These are phyloP conservation scores for Gulo gulo DNA, from an alignment of 2,113 vertebrate genomes.

Conservation along the genomic window DNA sequence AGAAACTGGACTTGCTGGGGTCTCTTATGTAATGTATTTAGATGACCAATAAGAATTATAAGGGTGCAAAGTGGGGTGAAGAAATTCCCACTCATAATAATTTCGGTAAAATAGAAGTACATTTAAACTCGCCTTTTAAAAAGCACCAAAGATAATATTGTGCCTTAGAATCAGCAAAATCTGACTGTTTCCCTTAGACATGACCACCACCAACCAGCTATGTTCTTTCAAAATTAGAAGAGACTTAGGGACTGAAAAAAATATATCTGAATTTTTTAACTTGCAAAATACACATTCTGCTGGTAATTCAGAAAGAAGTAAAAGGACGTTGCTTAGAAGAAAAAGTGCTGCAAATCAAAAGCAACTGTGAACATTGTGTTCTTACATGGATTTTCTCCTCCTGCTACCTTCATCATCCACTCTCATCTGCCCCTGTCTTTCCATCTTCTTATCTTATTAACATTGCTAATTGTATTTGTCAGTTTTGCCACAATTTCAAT, in stretches of 20 bases:
- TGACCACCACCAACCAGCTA: not conserved
- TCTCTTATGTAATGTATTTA: not conserved
- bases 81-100: not conserved
- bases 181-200: not conserved
- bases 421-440: conserved; percentile 66
- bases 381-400: not conserved
- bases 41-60: conserved; percentile 33
- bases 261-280: not conserved
- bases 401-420: conserved; percentile 40
- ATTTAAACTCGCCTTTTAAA: conserved; percentile 41
- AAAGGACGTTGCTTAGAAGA: not conserved
- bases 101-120: not conserved
- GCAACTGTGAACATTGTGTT: conserved; percentile 54
- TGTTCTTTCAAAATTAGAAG: conserved; percentile 23
- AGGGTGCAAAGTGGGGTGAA: not conserved
- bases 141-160: not conserved
- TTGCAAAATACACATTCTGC: not conserved
- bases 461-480: conserved; percentile 77
- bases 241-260: conserved; percentile 11
- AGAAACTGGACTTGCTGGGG: conserved; percentile 1
- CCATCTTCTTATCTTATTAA: conserved; percentile 72
- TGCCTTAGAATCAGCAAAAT: conserved; percentile 22
- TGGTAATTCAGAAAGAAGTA: not conserved
- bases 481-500: conserved; percentile 76
- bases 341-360: conserved; percentile 64